Base-by-base conservation (phyloP, 2,888 invertebrate genomes). In the Gymnocheta viridis region DNA sequence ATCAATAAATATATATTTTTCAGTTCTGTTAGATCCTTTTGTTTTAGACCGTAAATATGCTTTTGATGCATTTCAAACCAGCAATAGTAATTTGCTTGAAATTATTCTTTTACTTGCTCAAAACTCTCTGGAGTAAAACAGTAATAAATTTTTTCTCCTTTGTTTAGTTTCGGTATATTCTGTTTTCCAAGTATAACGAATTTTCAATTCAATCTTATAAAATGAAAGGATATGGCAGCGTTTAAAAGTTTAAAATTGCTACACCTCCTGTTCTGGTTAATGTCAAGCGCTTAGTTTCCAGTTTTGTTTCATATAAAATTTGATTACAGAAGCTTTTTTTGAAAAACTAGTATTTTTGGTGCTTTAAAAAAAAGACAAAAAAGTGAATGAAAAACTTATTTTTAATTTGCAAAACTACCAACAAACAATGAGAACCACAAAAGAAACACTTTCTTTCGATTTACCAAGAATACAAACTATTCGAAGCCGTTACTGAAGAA, bases 381-480 rank as follows among this genome's bases (percentile, higher is more conserved):
- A 56, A 19, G 1, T 7, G n/a, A 49, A 49, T 12, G 19, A 60
- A 70, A 64, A 79, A 62, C 79, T 79, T 79, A 82, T 82, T 82
- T 82, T 79, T 79, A 82, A 82, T 82, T 79, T 79, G 69, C 66
- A 32, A 38, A 27, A 66, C 77, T 41, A 60, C 41, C 38, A 62
- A 32, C 47, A 19, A 19, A 1, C 17, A 81, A 66, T 44, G 44
- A 14, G 14, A 32, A 70, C 74, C 74, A 70, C 69, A 74, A 79
- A 67, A n/a, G n/a, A 82, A 79, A 73, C 60, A 78, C 58, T 72
- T 78, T 72, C 12, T n/a, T 54, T 17, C 17, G 35, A 67, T 51
- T 78, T 51, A 24, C 22, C 49, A 69, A 54, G 51, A 54, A 32
- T 35, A 27, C 27, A 10, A 44, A 62, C 19, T 41, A 35, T 47